Percentiles rank a stretch among this genome's conserved stretches.
Conservation (phyloP, 2,113 vertebrate species). For the Coptodon rendalli region DNA sequence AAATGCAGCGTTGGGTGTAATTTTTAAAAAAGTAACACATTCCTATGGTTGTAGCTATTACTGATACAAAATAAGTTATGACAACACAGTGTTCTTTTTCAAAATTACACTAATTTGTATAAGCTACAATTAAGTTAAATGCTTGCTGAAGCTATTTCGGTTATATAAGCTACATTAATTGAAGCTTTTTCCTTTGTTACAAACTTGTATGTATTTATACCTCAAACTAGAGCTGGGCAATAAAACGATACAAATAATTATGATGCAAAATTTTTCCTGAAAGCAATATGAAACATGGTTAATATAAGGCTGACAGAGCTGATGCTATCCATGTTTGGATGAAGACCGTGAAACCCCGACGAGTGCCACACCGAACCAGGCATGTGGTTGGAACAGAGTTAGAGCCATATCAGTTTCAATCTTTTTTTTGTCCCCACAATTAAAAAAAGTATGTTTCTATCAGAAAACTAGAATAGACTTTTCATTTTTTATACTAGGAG, state of each 20-base stretch:
- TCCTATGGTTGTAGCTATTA: fast-evolving
- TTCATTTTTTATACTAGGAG: background rate
- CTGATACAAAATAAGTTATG: background rate
- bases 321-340: background rate
- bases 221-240: background rate
- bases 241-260: background rate
- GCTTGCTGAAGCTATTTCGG: background rate
- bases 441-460: background rate
- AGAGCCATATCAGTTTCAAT: background rate
- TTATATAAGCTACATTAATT: background rate
- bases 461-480: background rate
- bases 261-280: background rate
- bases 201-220: background rate
- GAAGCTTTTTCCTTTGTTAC: background rate
- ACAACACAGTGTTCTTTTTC: background rate
- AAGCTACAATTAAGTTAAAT: background rate
- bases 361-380: background rate
- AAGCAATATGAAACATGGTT: background rate
- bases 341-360: background rate
- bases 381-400: background rate
- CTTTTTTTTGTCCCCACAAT: background rate
- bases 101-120: background rate
- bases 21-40: background rate
- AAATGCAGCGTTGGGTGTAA: background rate
- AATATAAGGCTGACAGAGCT: background rate